Evolutionary conservation across 1,140 invertebrate genomes (phyloP), one percentile per base, ranked within the genome.

Genomic region (Adoxophyes honmai): DNA sequence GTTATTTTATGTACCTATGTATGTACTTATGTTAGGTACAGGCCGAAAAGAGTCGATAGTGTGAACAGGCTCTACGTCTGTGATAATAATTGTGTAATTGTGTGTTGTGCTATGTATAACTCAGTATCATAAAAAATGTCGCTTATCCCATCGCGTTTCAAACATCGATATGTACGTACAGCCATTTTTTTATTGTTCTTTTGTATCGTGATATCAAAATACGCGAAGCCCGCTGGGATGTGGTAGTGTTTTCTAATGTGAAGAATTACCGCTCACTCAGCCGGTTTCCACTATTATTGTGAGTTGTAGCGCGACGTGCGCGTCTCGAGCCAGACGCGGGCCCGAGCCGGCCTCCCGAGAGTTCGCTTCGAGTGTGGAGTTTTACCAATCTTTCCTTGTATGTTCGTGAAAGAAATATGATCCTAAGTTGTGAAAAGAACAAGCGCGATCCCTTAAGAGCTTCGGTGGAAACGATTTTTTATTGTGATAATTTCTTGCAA

Each of bases 311-410:
- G 42, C n/a, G 42, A 48, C 42, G 42, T 48, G 42, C 42, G 42
- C 42, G 18, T 7, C 42, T 6, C 5, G 4, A 48, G 18, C 21
- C 42, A 28, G 16, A 48, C n/a, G 8, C 8, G 4, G 14, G 15
- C 9, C 14, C 39, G 39, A 21, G 21, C 21, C 18, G 39, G 16
- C 21, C 42, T 48, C 42, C 5, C 7, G 42, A 48, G 42, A 21
- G 1, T 48, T 48, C n/a, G 42, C 28, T 48, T 48, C 42, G 42
- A 48, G 42, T 48, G 42, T 48, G 42, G 42, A 48, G 42, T 48
- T 48, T 48, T 48, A 48, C 42, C 42, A 48, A 48, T 48, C 42
- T 48, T 48, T 48, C 42, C 28, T 48, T 48, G 42, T 48, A 48
- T 33, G 16, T 48, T 16, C 39, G 15, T 33, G 42, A 48, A 13